Evolutionary conservation across 2,797 vertebrate species (phyloP), one percentile per base, ranked within the genome.

Genomic region (Picus viridis): DNA sequence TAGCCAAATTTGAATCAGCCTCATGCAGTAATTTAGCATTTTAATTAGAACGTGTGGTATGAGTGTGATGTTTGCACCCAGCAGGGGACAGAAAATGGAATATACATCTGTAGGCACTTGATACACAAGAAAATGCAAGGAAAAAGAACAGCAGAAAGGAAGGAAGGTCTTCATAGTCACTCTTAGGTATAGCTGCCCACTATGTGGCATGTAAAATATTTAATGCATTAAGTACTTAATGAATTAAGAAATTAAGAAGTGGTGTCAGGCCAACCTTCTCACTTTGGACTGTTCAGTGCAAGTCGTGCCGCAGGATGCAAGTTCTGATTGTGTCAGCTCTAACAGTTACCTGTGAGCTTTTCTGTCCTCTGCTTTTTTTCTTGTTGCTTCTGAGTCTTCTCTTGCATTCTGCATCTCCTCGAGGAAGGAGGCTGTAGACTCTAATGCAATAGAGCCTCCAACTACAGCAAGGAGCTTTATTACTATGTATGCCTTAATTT

Each of bases 231-330:
- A 64, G 7, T 41, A 59, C 80, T 59, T 77, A 75, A 61, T 47
- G 47, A 87, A 61, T 83, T 82, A 59, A 45, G 43, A 70, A 87
- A 61, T 83, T 82, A 59, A 45, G 43, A 70, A 91, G 29, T 22
- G 23, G 34, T 59, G 2, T 67, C 23, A n/a, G 51, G 23, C 39
- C n/a, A 56, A 63, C 70, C 57, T 64, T 67, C 47, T 83, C 51
- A 6, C 43, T 90, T 76, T 20, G 62, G 49, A 18, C 57, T n/a
- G 13, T 32, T 51, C 26, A 57, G 41, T 10, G 41, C 62, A 43
- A 74, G 74, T 74, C 62, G 43, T 36, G 32, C 34, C 10, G 1
- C 45, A 54, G 61, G 32, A 69, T 69, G 49, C 0, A 0, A 80
- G 32, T 78, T 85, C 56, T 49, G 62, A 29, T 19, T 27, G 26